Evolutionary conservation across 1,140 invertebrate genomes (phyloP), one percentile per base, ranked within the genome.

Genomic region (Bathynomus jamesi): DNA sequence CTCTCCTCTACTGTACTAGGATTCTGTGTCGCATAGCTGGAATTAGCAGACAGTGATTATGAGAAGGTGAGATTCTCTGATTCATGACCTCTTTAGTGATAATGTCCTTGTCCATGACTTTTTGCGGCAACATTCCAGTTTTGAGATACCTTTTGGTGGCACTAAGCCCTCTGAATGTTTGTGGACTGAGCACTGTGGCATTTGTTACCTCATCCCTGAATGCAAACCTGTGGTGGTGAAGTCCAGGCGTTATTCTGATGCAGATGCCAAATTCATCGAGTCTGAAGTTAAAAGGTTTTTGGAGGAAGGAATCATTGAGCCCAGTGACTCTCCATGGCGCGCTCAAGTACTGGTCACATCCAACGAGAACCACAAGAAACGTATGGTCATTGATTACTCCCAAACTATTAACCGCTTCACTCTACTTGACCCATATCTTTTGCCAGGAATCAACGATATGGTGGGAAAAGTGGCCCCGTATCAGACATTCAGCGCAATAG

Each of bases 241-340:
- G 21, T 65, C 63, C 21, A 24, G 63, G 17, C 11, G 24, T 11
- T 63, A 27, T 63, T 27, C 63, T 65, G 11, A 65, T 11, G 21
- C 11, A 11, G 60, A 65, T 17, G 17, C 11, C 11, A 11, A 63
- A 17, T 65, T 65, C 24, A 65, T 65, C 11, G 24, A 63, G 60
- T 24, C 60, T 24, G 63, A 65, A 65, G 63, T 65, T 17, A 65
- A 11, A 11, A 24, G 60, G 24, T 11, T 65, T 11, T 25, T 65
- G 63, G 60, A 63, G 60, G 63, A 11, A 11, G 63, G 63, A 13
- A 65, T 65, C 21, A 65, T 65, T 65, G 63, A 65, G 60, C 24
- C 63, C 21, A 65, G 63, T n/a, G n/a, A n/a, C n/a, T n/a, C n/a
- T n/a, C n/a, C n/a, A n/a, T n/a, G n/a, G n/a, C n/a, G n/a, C n/a